Percentiles rank a stretch among this genome's conserved stretches.
These are phyloP conservation scores for Pyrrhosoma nymphula DNA, from an alignment of 2,888 invertebrate species.

Conservation along the genomic window DNA sequence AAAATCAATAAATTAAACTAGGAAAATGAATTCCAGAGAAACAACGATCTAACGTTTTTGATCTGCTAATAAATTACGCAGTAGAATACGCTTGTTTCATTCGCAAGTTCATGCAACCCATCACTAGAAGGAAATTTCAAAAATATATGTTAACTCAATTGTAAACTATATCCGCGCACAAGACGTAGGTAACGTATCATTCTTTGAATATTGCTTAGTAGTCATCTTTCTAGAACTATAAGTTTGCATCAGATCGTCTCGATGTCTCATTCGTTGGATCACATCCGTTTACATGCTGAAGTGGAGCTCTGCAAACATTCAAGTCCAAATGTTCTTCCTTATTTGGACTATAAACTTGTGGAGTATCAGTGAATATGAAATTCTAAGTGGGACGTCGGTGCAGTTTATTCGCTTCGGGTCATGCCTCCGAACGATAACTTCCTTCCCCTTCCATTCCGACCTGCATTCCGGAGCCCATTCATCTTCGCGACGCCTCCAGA, in stretches of 20 bases:
- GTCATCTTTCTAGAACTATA: not conserved
- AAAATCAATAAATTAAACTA: too few species aligned
- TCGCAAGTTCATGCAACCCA: not conserved
- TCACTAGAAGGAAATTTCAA: not conserved
- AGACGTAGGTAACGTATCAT: not conserved
- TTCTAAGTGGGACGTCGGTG: not conserved
- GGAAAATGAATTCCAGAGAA: too few species aligned
- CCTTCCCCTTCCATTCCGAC: not conserved
- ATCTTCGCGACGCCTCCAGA: not conserved
- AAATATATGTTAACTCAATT: not conserved
- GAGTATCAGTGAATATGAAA: not conserved
- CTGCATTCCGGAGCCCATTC: not conserved
- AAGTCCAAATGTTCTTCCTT: not conserved
- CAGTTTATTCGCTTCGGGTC: not conserved
- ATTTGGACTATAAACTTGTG: not conserved
- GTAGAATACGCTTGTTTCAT: not conserved
- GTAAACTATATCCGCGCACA: not conserved
- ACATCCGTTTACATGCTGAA: too few species aligned
- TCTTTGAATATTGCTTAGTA: not conserved
- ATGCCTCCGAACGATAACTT: not conserved
- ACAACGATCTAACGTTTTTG: too few species aligned
- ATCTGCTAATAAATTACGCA: too few species aligned
- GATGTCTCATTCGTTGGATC: not conserved
- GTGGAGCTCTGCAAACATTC: not conserved
- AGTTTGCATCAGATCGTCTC: not conserved